These are phyloP conservation scores for Megaleporinus macrocephalus DNA, from an alignment of 2,113 vertebrate species.

Conservation along the genomic window DNA sequence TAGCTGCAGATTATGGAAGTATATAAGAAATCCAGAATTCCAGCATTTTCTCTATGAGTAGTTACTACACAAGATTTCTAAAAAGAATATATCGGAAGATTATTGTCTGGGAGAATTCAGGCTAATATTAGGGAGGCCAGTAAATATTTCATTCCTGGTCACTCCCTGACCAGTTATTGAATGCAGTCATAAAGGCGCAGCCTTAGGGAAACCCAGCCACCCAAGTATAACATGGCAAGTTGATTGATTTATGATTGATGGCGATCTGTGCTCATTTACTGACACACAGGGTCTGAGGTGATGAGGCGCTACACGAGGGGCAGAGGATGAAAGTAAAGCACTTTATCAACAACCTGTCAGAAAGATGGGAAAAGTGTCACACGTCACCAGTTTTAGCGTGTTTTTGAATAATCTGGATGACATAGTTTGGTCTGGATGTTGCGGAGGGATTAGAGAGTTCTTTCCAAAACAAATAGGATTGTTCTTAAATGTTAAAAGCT, in stretches of 20 bases:
- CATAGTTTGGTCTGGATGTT: neutral
- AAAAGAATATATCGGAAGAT: too few relatives aligned
- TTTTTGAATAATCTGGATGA: neutral
- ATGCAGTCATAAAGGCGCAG: neutral
- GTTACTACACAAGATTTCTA: too few relatives aligned
- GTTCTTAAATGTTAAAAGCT: too few relatives aligned
- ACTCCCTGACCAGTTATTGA: neutral
- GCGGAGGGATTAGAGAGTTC: neutral
- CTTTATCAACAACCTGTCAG: neutral
- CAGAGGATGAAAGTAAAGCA: neutral
- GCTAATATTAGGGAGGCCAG: neutral
- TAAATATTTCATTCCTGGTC: neutral
- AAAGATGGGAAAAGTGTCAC: neutral
- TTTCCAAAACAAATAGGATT: neutral
- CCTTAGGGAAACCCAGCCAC: neutral
- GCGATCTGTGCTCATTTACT: neutral
- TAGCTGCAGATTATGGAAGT: too few relatives aligned
- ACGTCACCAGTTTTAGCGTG: neutral
- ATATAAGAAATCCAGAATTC: too few relatives aligned
- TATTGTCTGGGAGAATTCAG: neutral
- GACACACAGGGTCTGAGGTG: neutral
- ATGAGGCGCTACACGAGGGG: neutral
- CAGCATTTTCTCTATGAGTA: too few relatives aligned
- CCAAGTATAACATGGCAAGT: neutral
- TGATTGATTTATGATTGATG: conserved; percentile 14